Base-by-base conservation (phyloP, 2,797 vertebrate genomes). In the Calcarius lapponicus region DNA sequence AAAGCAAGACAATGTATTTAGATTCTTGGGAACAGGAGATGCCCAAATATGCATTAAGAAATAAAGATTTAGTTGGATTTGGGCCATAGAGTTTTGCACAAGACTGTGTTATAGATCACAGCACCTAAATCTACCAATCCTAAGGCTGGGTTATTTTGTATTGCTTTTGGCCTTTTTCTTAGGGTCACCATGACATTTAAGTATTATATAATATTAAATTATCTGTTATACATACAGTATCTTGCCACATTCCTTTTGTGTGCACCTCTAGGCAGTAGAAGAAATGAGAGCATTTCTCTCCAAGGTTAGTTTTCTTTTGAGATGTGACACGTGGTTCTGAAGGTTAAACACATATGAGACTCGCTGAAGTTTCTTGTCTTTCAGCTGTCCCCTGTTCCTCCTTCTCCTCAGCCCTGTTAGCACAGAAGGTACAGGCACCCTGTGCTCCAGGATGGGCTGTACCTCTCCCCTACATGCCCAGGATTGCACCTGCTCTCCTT, bases 341-440 rank as follows among this genome's bases (percentile, higher is more conserved):
- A 92, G 67, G 65, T 53, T 50, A 67, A 85, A 71, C 1, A 3
- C 29, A 86, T 0, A 0, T 13, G 7, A 70, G 10, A 32, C 76
- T 53, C 61, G 47, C 21, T 45, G n/a, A 69, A 83, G 67, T 26
- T 34, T 78, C 69, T 73, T 2, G 3, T 32, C 56, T 80, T 85
- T 61, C 67, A 67, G 51, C 25, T 88, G 43, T 67, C 19, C 10
- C 42, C 21, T 50, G 28, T 5, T 69, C 26, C 56, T 86, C 24
- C 28, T 53, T 24, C 58, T 86, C 54, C 29, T 65, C 54, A 79
- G 8, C 14, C 10, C 25, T 1, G 0, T 29, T 6, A 80, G 32
- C 22, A 79, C n/a, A 74, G 29, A 34, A 75, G 29, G 36, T 24
- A 34, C 1, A 1, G 42, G 70, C 1, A 74, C 4, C 9, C 16